phyloP scores from a whole-genome alignment of 2,113 vertebrate genomes.

The Rhinichthys klamathensis region DNA sequence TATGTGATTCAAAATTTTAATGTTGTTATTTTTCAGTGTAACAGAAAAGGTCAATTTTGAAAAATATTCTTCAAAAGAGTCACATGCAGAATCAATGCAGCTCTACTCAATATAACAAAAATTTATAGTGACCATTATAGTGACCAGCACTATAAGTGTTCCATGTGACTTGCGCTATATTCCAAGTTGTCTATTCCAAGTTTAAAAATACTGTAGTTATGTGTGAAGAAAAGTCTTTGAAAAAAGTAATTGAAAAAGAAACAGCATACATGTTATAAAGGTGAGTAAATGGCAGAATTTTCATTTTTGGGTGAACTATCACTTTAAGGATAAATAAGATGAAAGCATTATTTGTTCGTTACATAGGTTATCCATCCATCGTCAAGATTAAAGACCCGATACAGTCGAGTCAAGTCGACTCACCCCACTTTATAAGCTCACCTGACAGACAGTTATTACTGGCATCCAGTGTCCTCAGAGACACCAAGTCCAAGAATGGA shows the following conservation, averaged over 20 bases:
- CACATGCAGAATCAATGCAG: not conserved
- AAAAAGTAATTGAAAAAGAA: not conserved
- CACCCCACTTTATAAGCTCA: constrained; percentile 54
- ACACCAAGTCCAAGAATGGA: constrained; percentile 80
- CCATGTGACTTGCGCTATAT: not conserved
- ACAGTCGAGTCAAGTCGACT: not conserved
- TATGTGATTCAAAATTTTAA: not conserved
- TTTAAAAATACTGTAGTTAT: not conserved
- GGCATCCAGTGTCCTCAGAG: constrained; percentile 83
- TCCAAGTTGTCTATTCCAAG: not conserved
- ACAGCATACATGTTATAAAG: not conserved
- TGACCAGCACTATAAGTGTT: not conserved
- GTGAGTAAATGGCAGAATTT: too few relatives aligned
- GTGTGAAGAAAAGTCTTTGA: not conserved
- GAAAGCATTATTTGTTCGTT: not conserved
- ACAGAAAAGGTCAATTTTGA: not conserved
- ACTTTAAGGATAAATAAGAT: not conserved
- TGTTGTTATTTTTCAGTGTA: not conserved
- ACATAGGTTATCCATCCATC: not conserved
- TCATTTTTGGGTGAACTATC: not conserved
- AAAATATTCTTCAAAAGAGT: not conserved
- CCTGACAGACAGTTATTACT: constrained; percentile 91
- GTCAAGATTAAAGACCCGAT: not conserved
- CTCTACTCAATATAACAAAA: not conserved
- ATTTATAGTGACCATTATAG: not conserved